These are phyloP conservation scores for Venturia canescens DNA, from an alignment of 1,140 invertebrate genomes.

Conservation along the genomic window DNA sequence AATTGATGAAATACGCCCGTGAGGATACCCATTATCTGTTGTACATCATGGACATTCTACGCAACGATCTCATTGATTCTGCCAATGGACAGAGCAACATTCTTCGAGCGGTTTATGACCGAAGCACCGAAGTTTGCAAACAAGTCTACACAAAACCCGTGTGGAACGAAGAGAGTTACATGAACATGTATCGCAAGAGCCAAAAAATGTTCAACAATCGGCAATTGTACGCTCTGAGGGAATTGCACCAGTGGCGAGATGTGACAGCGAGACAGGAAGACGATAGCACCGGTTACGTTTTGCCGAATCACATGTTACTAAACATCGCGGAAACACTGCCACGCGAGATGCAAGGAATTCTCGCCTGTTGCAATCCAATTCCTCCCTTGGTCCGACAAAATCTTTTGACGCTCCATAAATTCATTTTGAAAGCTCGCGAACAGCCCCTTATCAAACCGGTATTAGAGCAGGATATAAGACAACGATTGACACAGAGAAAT, in stretches of 20 bases:
- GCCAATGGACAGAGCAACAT: constrained; percentile 85
- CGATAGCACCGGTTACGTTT: constrained; percentile 93
- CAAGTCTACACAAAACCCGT: constrained; percentile 90
- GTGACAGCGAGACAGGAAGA: constrained; percentile 89
- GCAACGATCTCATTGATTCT: constrained; percentile 85
- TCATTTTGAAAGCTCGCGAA: constrained; percentile 86
- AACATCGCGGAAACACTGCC: constrained; percentile 94
- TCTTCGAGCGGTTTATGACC: constrained; percentile 83
- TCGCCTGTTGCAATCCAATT: constrained; percentile 95
- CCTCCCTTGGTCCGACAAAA: constrained; percentile 91
- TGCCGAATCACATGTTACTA: constrained; percentile 97
- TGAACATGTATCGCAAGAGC: constrained; percentile 86
- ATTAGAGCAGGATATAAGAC: constrained; percentile 75
- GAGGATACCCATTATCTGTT: constrained; percentile 97
- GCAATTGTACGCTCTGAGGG: constrained; percentile 89
- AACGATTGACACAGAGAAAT: constrained; percentile 74
- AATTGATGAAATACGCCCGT: constrained; percentile 92
- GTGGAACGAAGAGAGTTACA: constrained; percentile 84
- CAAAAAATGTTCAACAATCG: constrained; percentile 90
- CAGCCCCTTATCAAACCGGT: constrained; percentile 82
- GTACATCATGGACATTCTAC: constrained; percentile 92
- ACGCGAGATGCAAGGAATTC: constrained; percentile 93
- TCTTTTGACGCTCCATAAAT: constrained; percentile 85
- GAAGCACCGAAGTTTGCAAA: constrained; percentile 85
- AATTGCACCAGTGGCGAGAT: constrained; percentile 94